Evolutionary conservation across 2,797 vertebrate genomes (phyloP).

Genomic region (Lithobates pipiens): DNA sequence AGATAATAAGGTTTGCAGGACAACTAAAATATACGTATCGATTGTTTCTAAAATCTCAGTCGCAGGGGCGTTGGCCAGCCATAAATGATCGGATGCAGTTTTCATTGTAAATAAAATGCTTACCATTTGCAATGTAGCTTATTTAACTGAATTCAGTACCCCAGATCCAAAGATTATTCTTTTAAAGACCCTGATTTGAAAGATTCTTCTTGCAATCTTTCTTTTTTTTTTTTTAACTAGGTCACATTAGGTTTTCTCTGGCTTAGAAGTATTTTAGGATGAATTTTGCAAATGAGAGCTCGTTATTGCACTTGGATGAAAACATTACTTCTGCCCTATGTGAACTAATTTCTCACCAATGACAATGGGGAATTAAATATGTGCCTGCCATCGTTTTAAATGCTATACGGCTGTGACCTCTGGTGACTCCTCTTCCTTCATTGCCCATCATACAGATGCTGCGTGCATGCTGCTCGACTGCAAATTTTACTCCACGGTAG

Average conservation of each 20-base stretch:
- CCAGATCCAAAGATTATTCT: too few relatives aligned
- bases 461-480: too few relatives aligned
- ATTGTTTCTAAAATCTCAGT: too few relatives aligned
- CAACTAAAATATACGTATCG: too few relatives aligned
- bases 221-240: not conserved
- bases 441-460: too few relatives aligned
- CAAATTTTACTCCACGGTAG: too few relatives aligned
- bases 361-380: not conserved
- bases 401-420: not conserved
- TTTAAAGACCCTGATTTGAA: not conserved
- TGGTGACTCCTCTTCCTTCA: too few relatives aligned
- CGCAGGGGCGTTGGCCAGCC: not conserved
- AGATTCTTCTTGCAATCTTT: not conserved
- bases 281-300: not conserved
- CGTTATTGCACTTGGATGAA: not conserved
- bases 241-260: not conserved
- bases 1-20: too few relatives aligned
- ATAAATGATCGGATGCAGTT: not conserved
- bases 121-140: not conserved
- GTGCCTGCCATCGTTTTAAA: not conserved
- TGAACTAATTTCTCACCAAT: not conserved
- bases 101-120: not conserved
- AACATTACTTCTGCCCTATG: not conserved
- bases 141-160: too few relatives aligned
- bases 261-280: not conserved